Base-by-base conservation (phyloP, 2,888 invertebrate species). In the Anarsia innoxiella region DNA sequence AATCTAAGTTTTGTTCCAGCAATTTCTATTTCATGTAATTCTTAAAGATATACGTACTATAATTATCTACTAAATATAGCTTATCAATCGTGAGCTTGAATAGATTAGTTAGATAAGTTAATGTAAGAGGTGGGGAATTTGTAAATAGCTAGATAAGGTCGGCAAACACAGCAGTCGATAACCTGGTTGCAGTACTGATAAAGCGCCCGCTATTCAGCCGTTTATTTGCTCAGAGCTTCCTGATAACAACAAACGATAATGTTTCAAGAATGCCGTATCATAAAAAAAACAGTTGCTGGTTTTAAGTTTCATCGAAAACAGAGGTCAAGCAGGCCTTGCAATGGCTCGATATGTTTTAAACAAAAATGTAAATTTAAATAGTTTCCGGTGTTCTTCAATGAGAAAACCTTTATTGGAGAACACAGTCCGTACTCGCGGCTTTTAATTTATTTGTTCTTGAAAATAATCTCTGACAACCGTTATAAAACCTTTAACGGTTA, bases 121-220 rank as follows among this genome's bases (percentile, higher is more conserved):
- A 56, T 56, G 56, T n/a, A n/a, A 58, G 54, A 62, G 53, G 58
- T 53, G 59, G 60, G 64, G 71, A 72, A 72, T 72, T 69, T 56
- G 56, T 59, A 28, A 39, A 33, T 16, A 65, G 76, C 79, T 79
- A 64, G 78, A 82, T 80, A 79, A 74, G 60, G 52, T 49, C 59
- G 55, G 56, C 71, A 79, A 79, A 80, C 77, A 78, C 64, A 58
- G 65, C 71, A 70, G 66, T 70, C 68, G 80, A 80, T 79, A 80
- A 74, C 79, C 76, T 72, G 78, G 72, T 75, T 79, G 75, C 69
- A 64, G 59, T 53, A 19, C 8, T 25, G 25, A 25, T 25, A 25
- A 25, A 50, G 38, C 41, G 36, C 46, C 58, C 59, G 56, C 64
- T 66, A 68, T 60, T 54, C 44, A 49, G 40, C 31, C 40, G 26